Conservation (phyloP, 23 tunicate species). For the Trididemnum clinides region DNA sequence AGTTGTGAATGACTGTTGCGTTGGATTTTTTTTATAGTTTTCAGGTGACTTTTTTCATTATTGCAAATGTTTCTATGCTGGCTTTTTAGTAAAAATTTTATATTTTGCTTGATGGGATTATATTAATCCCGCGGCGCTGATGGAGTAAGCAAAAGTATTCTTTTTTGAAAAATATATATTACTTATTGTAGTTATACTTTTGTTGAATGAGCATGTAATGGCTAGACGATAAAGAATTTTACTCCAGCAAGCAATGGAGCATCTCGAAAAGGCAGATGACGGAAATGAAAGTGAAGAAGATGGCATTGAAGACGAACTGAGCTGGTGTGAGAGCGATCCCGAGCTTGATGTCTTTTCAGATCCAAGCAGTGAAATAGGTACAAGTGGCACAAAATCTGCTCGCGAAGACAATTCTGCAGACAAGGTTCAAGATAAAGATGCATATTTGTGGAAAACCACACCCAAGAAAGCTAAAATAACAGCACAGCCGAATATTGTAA, state of each 20-base stretch:
- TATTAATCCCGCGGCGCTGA: neutral
- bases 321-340: neutral
- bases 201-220: too few species aligned
- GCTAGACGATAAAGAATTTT: too few species aligned
- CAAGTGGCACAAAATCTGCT: neutral
- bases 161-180: neutral
- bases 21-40: neutral
- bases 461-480: neutral
- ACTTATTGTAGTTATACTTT: too few species aligned
- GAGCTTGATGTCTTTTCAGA: too few species aligned
- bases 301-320: neutral
- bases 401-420: neutral
- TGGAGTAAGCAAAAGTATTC: neutral
- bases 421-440: neutral
- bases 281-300: neutral
- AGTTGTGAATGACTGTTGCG: neutral
- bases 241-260: too few species aligned
- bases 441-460: neutral
- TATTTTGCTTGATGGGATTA: constrained; percentile 1
- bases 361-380: neutral
- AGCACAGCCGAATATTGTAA: neutral
- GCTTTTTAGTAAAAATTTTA: neutral
- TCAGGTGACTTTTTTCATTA: neutral
- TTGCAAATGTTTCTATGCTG: neutral
- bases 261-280: neutral